These are phyloP conservation scores for Perdita meconis DNA, from an alignment of 2,888 invertebrate species.

Conservation along the genomic window DNA sequence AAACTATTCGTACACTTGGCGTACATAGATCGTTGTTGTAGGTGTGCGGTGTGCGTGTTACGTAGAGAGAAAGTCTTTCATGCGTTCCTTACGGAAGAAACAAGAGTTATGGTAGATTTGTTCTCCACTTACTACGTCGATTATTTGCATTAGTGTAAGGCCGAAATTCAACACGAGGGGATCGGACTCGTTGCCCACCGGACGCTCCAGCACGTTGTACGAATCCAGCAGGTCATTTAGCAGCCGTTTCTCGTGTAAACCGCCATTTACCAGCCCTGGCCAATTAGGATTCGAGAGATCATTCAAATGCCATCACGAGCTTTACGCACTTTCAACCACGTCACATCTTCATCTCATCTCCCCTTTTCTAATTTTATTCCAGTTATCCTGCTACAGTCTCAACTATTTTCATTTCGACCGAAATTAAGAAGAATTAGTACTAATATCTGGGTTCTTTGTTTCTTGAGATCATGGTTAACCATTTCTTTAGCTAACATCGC, in stretches of 20 bases:
- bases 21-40: background rate
- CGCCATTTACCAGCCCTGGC: conserved; percentile 89
- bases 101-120: conserved; percentile 34
- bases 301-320: conserved; percentile 42
- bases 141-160: conserved; percentile 98
- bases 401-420: too few relatives aligned
- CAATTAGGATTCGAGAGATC: conserved; percentile 80
- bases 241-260: conserved; percentile 96
- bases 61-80: conserved; percentile 43
- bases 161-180: conserved; percentile 97
- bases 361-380: conserved; percentile 23
- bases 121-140: conserved; percentile 94
- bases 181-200: conserved; percentile 98
- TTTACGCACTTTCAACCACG: conserved; percentile 46
- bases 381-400: background rate
- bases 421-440: too few relatives aligned
- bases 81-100: conserved; percentile 32
- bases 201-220: conserved; percentile 97
- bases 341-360: conserved; percentile 21
- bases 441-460: too few relatives aligned
- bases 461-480: too few relatives aligned
- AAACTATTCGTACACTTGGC: conserved; percentile 27
- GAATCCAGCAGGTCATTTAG: conserved; percentile 95
- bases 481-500: too few relatives aligned
- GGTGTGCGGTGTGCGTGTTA: conserved; percentile 59